phyloP scores from a whole-genome alignment of 2,113 vertebrate species.

The Ictalurus punctatus region DNA sequence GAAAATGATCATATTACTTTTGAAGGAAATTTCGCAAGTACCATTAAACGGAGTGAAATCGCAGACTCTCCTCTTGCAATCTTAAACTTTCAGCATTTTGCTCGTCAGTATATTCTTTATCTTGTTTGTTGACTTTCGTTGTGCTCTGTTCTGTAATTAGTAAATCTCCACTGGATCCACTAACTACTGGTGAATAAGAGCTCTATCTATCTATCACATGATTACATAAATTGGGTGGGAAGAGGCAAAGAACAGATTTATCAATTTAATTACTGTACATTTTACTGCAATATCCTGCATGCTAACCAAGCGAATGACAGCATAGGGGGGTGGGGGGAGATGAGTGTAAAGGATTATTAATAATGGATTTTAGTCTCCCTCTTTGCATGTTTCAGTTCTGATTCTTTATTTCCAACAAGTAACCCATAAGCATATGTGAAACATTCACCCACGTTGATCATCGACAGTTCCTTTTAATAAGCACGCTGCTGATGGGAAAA shows the following conservation, averaged over 20 bases:
- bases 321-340: neutral
- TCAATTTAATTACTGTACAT: neutral
- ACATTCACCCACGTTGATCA: neutral
- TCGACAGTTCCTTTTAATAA: neutral
- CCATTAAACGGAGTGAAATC: neutral
- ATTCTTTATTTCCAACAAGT: neutral
- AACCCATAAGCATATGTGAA: neutral
- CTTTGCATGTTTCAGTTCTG: neutral
- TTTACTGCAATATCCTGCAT: neutral
- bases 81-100: no score
- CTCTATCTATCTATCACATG: neutral
- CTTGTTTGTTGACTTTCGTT: neutral
- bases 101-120: neutral
- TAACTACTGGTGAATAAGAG: neutral
- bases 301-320: neutral
- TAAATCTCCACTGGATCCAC: neutral
- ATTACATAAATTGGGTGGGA: neutral
- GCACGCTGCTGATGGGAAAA: neutral
- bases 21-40: no score
- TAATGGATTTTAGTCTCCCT: neutral
- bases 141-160: no score
- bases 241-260: neutral
- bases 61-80: no score
- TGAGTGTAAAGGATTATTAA: neutral
- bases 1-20: no score